A percentile compares a stretch with the other conserved stretches of the same genome.
Evolutionary conservation across 2,113 vertebrate genomes (phyloP).

Genomic region (Atherinomorus stipes): DNA sequence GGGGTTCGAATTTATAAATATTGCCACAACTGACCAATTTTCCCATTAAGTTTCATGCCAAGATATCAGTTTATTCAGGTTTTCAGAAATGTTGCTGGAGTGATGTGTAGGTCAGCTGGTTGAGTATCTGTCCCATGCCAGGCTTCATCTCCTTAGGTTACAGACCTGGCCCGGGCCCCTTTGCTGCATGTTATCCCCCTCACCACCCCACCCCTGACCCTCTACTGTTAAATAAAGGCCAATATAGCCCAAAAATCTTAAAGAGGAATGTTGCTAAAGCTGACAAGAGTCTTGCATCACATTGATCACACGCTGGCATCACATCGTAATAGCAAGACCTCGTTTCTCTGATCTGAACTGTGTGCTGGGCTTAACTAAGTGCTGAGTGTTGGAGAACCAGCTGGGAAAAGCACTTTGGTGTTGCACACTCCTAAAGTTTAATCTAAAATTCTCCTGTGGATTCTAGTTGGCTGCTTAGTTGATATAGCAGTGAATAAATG

Average conservation of each 20-base stretch:
- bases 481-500: not conserved
- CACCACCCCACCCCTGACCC: too few species aligned
- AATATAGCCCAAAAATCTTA: too few species aligned
- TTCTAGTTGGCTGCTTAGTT: not conserved
- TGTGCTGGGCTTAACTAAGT: constrained; percentile 9
- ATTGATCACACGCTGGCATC: constrained; percentile 47
- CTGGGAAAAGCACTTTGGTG: constrained; percentile 11
- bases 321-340: constrained; percentile 16
- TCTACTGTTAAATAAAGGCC: too few species aligned
- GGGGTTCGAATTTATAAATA: constrained; percentile 51
- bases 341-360: constrained; percentile 4
- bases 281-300: constrained; percentile 52
- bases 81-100: constrained; percentile 61
- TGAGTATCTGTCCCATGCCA: too few species aligned
- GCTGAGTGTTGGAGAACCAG: constrained; percentile 23
- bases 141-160: too few species aligned
- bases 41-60: constrained; percentile 33
- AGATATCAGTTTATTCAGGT: constrained; percentile 63
- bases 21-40: constrained; percentile 18
- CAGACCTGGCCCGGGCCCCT: too few species aligned
- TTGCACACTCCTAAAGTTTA: constrained; percentile 11
- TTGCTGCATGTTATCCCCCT: too few species aligned
- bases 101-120: too few species aligned
- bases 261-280: constrained; percentile 46
- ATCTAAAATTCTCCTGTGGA: constrained; percentile 20